These are phyloP conservation scores for Cepaea nemoralis DNA, from an alignment of 1,140 invertebrate species.

Conservation along the genomic window DNA sequence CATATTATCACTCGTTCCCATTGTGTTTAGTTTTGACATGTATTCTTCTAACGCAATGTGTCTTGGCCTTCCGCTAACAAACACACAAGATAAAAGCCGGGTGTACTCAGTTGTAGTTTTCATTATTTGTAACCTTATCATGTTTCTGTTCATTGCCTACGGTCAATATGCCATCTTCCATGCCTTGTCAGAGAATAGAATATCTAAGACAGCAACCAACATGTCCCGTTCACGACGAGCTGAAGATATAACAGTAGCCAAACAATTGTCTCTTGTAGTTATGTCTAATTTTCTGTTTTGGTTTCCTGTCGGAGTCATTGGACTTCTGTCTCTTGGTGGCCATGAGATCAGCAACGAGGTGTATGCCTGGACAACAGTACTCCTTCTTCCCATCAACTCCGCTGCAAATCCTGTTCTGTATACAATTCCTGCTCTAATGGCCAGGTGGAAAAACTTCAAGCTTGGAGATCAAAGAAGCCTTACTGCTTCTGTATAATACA, in stretches of 20 bases:
- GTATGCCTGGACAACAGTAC: slow-evolving; percentile 47
- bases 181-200: background rate
- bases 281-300: slow-evolving; percentile 52
- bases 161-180: slow-evolving; percentile 28
- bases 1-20: background rate
- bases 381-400: slow-evolving; percentile 51
- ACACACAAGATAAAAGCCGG: slow-evolving; percentile 6
- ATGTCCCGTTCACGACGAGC: background rate
- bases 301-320: slow-evolving; percentile 55
- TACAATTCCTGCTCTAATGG: slow-evolving; percentile 28
- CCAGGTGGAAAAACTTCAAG: slow-evolving; percentile 12
- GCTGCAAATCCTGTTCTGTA: slow-evolving; percentile 52
- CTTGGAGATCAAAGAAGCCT: too few relatives aligned
- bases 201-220: slow-evolving; percentile 40
- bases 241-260: slow-evolving; percentile 56
- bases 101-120: slow-evolving; percentile 36
- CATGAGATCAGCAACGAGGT: slow-evolving; percentile 39
- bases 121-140: slow-evolving; percentile 39
- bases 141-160: slow-evolving; percentile 36
- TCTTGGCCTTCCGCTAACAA: slow-evolving; percentile 36
- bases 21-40: background rate
- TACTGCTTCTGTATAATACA: too few relatives aligned
- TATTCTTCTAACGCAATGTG: slow-evolving; percentile 31
- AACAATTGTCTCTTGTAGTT: slow-evolving; percentile 48
- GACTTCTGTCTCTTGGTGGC: slow-evolving; percentile 45